These are phyloP conservation scores for Parazoanthus darwini DNA, from an alignment of 92 coral and sea anemone species.

Conservation along the genomic window DNA sequence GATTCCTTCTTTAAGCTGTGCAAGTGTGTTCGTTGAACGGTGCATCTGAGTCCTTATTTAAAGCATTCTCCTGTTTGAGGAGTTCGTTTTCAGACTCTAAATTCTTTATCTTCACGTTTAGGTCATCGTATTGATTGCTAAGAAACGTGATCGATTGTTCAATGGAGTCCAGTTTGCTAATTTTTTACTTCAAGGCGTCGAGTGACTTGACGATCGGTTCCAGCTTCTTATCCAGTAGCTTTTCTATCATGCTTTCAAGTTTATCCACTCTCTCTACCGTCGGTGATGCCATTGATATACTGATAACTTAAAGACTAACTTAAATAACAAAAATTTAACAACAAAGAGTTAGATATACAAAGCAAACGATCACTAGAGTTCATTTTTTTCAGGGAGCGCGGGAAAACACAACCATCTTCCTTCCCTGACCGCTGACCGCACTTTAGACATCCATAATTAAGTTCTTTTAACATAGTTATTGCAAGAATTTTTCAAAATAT, in stretches of 20 bases:
- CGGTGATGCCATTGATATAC: neutral
- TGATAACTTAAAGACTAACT: no score
- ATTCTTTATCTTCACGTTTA: constrained; percentile 17
- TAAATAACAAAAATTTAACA: no score
- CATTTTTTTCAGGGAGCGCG: no score
- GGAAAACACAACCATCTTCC: no score
- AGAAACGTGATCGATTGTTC: constrained; percentile 41
- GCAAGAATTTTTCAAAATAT: no score
- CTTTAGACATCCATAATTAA: neutral
- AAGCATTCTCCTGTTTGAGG: constrained; percentile 24
- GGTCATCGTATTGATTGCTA: constrained; percentile 38
- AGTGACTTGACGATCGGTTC: constrained; percentile 32
- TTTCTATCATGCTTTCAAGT: constrained; percentile 19
- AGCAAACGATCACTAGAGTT: no score
- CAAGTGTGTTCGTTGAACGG: neutral
- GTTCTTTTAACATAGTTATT: no score
- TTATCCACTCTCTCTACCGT: neutral
- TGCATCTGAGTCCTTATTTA: constrained; percentile 15
- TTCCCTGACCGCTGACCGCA: no score
- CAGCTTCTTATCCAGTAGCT: constrained; percentile 45
- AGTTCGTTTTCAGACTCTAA: constrained; percentile 25
- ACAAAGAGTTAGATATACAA: no score
- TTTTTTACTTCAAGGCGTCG: constrained; percentile 26
- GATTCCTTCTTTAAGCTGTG: neutral
- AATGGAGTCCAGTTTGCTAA: constrained; percentile 36